phyloP scores from a whole-genome alignment of 2,888 invertebrate species.

The Aelia acuminata region DNA sequence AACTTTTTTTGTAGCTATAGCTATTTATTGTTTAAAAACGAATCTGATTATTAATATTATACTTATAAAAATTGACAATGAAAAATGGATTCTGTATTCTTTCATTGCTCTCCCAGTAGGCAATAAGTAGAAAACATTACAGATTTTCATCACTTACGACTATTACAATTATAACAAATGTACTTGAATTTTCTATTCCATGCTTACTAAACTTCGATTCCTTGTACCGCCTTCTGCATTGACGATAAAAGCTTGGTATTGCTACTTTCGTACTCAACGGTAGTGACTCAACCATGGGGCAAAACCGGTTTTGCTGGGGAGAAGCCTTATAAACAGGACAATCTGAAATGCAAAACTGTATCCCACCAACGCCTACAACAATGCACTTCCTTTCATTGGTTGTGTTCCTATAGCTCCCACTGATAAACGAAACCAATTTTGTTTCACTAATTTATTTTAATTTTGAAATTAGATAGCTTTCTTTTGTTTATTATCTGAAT shows the following conservation, averaged over 20 bases:
- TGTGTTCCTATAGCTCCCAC: neutral
- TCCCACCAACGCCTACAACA: neutral
- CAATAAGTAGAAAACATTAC: no score
- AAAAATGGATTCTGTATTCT: no score
- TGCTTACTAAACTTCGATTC: neutral
- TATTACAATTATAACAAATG: no score
- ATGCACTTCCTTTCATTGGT: neutral
- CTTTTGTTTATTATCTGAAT: neutral
- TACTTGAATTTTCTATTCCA: no score
- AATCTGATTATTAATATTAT: no score
- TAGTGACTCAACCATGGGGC: constrained; percentile 1
- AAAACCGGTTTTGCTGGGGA: constrained; percentile 1
- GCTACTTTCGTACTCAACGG: neutral
- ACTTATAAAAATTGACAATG: no score
- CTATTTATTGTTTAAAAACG: no score
- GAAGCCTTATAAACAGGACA: constrained; percentile 38
- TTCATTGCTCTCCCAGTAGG: no score
- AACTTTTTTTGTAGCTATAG: no score
- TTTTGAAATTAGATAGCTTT: neutral
- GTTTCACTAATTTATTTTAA: neutral
- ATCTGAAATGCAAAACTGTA: constrained; percentile 31
- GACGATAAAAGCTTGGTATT: neutral
- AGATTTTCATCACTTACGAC: no score
- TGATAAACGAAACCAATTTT: neutral
- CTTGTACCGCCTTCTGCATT: neutral